Percentiles rank a stretch among this genome's conserved stretches.
phyloP scores from a whole-genome alignment of 2,113 vertebrate genomes.

The Acanthochromis polyacanthus region DNA sequence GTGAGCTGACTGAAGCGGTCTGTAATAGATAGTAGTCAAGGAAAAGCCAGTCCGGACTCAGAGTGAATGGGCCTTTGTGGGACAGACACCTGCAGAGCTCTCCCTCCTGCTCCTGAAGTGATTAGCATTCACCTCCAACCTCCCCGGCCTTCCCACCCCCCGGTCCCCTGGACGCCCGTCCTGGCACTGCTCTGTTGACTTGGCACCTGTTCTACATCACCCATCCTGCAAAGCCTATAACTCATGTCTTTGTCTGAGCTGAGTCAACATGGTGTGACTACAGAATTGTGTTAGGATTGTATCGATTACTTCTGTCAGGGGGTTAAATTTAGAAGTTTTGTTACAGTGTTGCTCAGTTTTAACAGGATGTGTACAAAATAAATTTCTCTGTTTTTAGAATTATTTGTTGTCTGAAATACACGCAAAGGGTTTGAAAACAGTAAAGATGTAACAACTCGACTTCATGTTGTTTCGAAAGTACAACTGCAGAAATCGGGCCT shows the following conservation, averaged over 20 bases:
- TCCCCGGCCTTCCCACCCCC: slow-evolving; percentile 53
- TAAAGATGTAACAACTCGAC: too few relatives aligned
- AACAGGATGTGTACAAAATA: not conserved
- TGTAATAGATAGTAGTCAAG: slow-evolving; percentile 49
- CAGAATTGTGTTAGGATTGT: slow-evolving; percentile 29
- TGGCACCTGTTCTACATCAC: slow-evolving; percentile 76
- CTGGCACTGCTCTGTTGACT: slow-evolving; percentile 65
- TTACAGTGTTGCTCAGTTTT: slow-evolving; percentile 27
- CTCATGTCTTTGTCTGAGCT: slow-evolving; percentile 70
- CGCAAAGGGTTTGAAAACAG: not conserved
- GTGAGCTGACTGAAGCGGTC: slow-evolving; percentile 52
- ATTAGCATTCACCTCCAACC: slow-evolving; percentile 83
- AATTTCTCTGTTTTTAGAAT: too few relatives aligned
- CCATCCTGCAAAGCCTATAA: slow-evolving; percentile 69
- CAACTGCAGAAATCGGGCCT: too few relatives aligned
- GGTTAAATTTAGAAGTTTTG: slow-evolving; percentile 49
- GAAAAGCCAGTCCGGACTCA: slow-evolving; percentile 41
- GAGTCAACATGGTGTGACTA: slow-evolving; percentile 34
- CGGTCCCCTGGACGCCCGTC: slow-evolving; percentile 48
- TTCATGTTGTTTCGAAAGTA: too few relatives aligned
- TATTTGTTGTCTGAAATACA: not conserved
- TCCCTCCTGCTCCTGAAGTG: slow-evolving; percentile 67
- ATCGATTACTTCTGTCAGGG: slow-evolving; percentile 48
- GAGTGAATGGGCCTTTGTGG: slow-evolving; percentile 83
- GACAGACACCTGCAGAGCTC: slow-evolving; percentile 80